phyloP scores from a whole-genome alignment of 2,888 invertebrate genomes.

The Drosophila helvetica region DNA sequence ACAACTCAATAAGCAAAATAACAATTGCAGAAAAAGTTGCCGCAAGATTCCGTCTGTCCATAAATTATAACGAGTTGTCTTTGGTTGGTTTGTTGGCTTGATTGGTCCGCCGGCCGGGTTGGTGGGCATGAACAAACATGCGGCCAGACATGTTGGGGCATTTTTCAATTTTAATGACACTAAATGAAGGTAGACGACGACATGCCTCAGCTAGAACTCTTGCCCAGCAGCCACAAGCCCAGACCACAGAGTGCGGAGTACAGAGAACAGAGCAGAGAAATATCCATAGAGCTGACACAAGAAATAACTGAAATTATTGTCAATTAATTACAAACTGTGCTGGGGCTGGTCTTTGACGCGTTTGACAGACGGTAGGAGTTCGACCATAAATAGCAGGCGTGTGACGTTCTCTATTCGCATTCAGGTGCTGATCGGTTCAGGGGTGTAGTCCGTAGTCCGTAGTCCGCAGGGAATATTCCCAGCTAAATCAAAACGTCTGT shows the following conservation, averaged over 20 bases:
- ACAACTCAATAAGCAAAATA: conserved; percentile 57
- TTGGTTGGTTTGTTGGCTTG: conserved; percentile 18
- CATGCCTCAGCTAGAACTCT: conserved; percentile 28
- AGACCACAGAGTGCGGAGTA: conserved; percentile 3
- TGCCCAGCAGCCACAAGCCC: conserved; percentile 1
- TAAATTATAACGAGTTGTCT: conserved; percentile 63
- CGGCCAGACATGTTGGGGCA: conserved; percentile 57
- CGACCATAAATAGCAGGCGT: conserved; percentile 58
- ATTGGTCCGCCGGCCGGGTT: conserved; percentile 5
- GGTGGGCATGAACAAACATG: conserved; percentile 61
- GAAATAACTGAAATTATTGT: conserved; percentile 80
- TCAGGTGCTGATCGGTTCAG: conserved; percentile 37
- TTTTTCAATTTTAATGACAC: conserved; percentile 74
- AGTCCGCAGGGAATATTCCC: not conserved
- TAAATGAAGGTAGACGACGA: conserved; percentile 60
- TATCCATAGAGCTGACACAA: conserved; percentile 44
- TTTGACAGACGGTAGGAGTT: conserved; percentile 78
- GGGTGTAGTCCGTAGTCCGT: not conserved
- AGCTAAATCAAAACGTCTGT: too few species aligned
- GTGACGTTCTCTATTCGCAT: conserved; percentile 38
- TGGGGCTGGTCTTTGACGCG: conserved; percentile 70
- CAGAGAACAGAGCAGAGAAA: conserved; percentile 28
- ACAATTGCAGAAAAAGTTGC: conserved; percentile 50
- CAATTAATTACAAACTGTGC: conserved; percentile 74
- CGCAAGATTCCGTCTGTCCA: conserved; percentile 37